Conservation (phyloP, 2,113 vertebrate species). For the Oryzias curvinotus region DNA sequence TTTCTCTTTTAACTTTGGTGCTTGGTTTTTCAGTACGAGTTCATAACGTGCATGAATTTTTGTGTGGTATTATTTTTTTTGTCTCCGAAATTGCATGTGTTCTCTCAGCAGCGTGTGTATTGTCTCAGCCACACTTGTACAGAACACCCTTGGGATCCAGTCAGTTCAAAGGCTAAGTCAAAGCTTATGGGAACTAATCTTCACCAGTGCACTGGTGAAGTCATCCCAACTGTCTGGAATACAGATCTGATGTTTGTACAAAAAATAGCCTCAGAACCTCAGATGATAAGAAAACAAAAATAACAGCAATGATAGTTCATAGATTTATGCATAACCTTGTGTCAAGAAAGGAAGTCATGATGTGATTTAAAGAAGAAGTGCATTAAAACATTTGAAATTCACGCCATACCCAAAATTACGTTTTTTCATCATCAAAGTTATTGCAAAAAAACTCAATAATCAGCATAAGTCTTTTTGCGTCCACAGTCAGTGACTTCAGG, state of each 20-base stretch:
- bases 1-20: not conserved
- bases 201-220: slow-evolving; percentile 46
- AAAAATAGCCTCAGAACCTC: slow-evolving; percentile 17
- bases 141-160: slow-evolving; percentile 38
- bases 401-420: too few species aligned
- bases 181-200: slow-evolving; percentile 73
- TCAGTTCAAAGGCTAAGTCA: slow-evolving; percentile 63
- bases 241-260: slow-evolving; percentile 36
- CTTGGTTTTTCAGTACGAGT: slow-evolving; percentile 2
- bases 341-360: too few species aligned
- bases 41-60: not conserved
- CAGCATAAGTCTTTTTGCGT: too few species aligned
- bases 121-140: slow-evolving; percentile 25
- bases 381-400: too few species aligned
- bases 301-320: not conserved
- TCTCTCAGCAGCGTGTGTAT: slow-evolving; percentile 19
- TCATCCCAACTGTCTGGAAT: slow-evolving; percentile 35
- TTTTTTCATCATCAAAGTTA: too few species aligned
- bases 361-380: too few species aligned
- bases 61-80: slow-evolving; percentile 8
- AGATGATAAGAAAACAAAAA: slow-evolving; percentile 15
- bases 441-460: too few species aligned
- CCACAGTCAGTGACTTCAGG: too few species aligned
- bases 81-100: slow-evolving; percentile 31
- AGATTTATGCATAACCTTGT: too few species aligned